These are phyloP conservation scores for Sisor rabdophorus DNA, from an alignment of 2,113 vertebrate species.

Conservation along the genomic window DNA sequence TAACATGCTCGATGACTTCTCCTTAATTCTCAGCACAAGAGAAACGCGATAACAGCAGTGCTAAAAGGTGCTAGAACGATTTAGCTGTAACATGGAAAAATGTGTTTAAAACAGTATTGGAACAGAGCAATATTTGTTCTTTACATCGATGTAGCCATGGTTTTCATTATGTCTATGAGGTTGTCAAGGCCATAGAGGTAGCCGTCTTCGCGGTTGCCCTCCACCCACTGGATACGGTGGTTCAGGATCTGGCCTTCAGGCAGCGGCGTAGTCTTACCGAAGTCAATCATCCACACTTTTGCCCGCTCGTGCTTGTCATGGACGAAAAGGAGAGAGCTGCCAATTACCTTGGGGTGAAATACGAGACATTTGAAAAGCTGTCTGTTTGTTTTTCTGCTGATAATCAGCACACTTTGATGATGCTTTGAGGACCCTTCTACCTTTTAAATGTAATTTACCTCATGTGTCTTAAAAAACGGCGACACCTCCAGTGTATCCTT, in stretches of 20 bases:
- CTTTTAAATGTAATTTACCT: slow-evolving; percentile 71
- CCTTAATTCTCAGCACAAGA: background rate
- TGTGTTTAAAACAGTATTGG: background rate
- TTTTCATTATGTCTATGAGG: slow-evolving; percentile 85
- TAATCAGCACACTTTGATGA: background rate
- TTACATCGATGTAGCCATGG: slow-evolving; percentile 70
- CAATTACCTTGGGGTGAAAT: slow-evolving; percentile 78
- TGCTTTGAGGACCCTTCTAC: background rate
- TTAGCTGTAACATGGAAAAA: background rate
- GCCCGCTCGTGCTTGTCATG: slow-evolving; percentile 89
- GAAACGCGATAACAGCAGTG: background rate
- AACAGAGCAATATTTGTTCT: slow-evolving; percentile 12
- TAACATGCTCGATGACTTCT: slow-evolving; percentile 7
- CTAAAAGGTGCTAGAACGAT: background rate
- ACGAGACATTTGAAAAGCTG: background rate
- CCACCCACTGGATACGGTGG: slow-evolving; percentile 82
- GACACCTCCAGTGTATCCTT: slow-evolving; percentile 81
- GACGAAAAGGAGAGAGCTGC: slow-evolving; percentile 96
- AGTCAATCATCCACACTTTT: slow-evolving; percentile 99
- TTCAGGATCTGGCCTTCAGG: slow-evolving; percentile 83
- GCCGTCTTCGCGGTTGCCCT: slow-evolving; percentile 95
- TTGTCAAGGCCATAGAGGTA: slow-evolving; percentile 93
- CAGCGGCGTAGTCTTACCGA: slow-evolving; percentile 93
- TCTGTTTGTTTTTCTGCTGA: background rate
- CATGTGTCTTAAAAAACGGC: slow-evolving; percentile 89